Base-by-base conservation (phyloP, 2,797 vertebrate genomes). In the Gambelia wislizenii region DNA sequence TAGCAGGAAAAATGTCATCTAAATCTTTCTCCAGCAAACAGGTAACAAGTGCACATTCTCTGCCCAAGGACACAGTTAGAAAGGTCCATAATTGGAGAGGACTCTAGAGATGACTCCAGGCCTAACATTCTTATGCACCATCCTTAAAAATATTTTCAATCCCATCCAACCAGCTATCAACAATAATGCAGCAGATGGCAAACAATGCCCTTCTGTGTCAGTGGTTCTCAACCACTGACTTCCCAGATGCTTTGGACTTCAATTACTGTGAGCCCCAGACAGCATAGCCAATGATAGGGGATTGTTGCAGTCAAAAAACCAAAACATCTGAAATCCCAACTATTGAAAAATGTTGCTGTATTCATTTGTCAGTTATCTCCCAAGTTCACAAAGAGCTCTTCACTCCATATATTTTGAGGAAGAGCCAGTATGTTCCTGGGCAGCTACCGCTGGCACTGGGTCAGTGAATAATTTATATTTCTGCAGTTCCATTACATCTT, bases 341-440 rank as follows among this genome's bases (percentile, higher is more conserved):
- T 30, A 67, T 30, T 67, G 64, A 67, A 33, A 67, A 9, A 8
- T 27, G 9, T 10, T 12, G 8, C 36, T 33, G 42, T 42, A 79
- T 79, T 4, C 14, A 39, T 36, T 44, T 59, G 30, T 70, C 78
- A 61, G 52, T 82, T 47, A 22, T n/a, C 54, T 33, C 69, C 33
- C 6, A 2, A 78, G 75, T 30, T 22, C 52, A 44, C 52, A 59
- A 74, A 14, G 8, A 59, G 78, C 30, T 56, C 78, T 70, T 87
- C 56, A 52, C 9, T 87, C 6, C 36, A 74, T 3, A 69, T 69
- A 33, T 47, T 69, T 72, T 44, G 49, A 87, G 49, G 64, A 87
- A 72, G 18, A 59, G 52, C 67, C 86, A 81, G 30, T 74, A 74
- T 49, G 72, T 59, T 82, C 69, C 78, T 87, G 49, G 52, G 86